phyloP scores from a whole-genome alignment of 2,888 invertebrate species.

The Drosophila borealis region DNA sequence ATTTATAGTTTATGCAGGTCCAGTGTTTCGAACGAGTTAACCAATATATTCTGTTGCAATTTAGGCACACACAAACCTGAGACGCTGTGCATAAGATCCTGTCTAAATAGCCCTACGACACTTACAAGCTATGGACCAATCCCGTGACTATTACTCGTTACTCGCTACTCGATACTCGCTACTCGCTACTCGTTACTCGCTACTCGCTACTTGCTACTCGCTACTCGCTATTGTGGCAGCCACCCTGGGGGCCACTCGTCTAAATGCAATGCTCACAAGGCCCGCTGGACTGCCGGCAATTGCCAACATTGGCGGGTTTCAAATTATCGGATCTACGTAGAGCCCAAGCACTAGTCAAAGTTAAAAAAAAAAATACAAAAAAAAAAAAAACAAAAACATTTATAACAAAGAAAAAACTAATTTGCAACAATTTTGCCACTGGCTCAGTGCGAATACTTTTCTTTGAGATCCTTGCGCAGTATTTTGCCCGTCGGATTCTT shows the following conservation, averaged over 20 bases:
- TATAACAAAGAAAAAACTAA: constrained; percentile 6
- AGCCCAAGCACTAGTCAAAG: constrained; percentile 3
- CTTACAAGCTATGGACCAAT: constrained; percentile 67
- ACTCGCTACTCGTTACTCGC: constrained; percentile 13
- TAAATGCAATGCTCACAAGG: constrained; percentile 49
- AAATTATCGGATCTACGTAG: background rate
- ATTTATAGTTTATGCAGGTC: constrained; percentile 14
- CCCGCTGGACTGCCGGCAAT: constrained; percentile 6
- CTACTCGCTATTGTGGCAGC: constrained; percentile 18
- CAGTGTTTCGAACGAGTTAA: constrained; percentile 8
- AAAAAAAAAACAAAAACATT: constrained; percentile 2
- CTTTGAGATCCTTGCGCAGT: constrained; percentile 87
- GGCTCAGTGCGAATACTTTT: constrained; percentile 81
- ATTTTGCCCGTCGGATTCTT: constrained; percentile 93
- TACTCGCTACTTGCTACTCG: constrained; percentile 24
- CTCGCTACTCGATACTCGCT: constrained; percentile 30
- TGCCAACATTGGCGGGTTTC: constrained; percentile 16
- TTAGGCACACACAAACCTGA: constrained; percentile 20
- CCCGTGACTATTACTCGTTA: constrained; percentile 46
- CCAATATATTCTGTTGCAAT: constrained; percentile 19
- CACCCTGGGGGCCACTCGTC: constrained; percentile 28
- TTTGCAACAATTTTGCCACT: constrained; percentile 5
- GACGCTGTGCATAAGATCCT: constrained; percentile 10
- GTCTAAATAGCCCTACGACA: constrained; percentile 25
- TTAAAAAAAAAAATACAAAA: constrained; percentile 6